A percentile compares a stretch with the other conserved stretches of the same genome.
Conservation (phyloP, 2,797 vertebrate genomes). For the Geotrypetes seraphini region DNA sequence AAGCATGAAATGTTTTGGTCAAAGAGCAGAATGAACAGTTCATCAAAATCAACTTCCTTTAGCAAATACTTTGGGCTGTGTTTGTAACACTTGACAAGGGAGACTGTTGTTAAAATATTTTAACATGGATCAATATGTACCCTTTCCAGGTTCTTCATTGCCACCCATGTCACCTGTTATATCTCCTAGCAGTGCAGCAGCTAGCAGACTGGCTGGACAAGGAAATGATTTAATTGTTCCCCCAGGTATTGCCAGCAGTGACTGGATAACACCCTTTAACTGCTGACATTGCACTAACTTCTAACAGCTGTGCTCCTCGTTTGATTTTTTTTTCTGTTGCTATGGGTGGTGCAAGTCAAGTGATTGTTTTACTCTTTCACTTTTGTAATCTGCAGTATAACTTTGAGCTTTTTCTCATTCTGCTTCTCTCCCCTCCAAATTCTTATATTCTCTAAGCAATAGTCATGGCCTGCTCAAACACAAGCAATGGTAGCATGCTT, state of each 20-base stretch:
- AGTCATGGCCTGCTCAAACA: background rate
- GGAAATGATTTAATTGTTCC: slow-evolving; percentile 76
- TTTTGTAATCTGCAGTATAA: slow-evolving; percentile 14
- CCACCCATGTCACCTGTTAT: slow-evolving; percentile 75
- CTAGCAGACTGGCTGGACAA: slow-evolving; percentile 79
- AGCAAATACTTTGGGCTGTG: too few relatives aligned
- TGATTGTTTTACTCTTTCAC: slow-evolving; percentile 12
- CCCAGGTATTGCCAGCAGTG: slow-evolving; percentile 57
- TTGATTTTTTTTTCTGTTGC: slow-evolving; percentile 27
- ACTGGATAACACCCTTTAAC: slow-evolving; percentile 30
- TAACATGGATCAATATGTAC: slow-evolving; percentile 46
- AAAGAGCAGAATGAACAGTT: too few relatives aligned
- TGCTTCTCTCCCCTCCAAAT: slow-evolving; percentile 6
- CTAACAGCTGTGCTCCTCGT: slow-evolving; percentile 13
- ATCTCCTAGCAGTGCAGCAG: slow-evolving; percentile 78
- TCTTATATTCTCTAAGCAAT: slow-evolving; percentile 7
- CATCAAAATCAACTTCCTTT: too few relatives aligned
- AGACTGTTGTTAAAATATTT: too few relatives aligned
- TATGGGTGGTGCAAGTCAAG: slow-evolving; percentile 17
- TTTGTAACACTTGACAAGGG: too few relatives aligned
- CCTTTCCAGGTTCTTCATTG: slow-evolving; percentile 75
- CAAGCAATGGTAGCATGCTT: too few relatives aligned
- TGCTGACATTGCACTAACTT: slow-evolving; percentile 45
- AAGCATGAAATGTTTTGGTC: too few relatives aligned
- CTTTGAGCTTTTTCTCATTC: slow-evolving; percentile 17